Evolutionary conservation across 1,140 invertebrate genomes (phyloP), one percentile per base, ranked within the genome.

Genomic region (Macrobrachium nipponense): DNA sequence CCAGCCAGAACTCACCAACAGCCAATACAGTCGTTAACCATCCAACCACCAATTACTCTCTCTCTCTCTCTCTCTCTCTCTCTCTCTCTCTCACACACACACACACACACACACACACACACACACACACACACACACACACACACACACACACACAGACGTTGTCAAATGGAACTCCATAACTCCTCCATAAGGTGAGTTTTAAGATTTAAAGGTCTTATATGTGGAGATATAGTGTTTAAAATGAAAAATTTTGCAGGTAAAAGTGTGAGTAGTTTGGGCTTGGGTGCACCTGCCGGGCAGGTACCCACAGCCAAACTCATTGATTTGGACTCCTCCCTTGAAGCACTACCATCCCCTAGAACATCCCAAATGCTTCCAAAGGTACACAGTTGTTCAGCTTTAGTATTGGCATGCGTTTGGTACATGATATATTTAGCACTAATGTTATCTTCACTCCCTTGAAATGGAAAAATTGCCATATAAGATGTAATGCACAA

Each of bases 221-320:
- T n/a, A n/a, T n/a, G n/a, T n/a, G n/a, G n/a, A n/a, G n/a, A n/a
- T n/a, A n/a, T n/a, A n/a, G n/a, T n/a, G n/a, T 14, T 78, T 15
- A 15, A 18, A 43, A n/a, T 11, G 23, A 36, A 18, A 44, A 72
- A 8, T 17, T 66, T 86, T 80, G 44, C 84, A 86, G 84, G 66
- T 10, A 86, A 86, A 43, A 86, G 84, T 75, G 43, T 80, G 64
- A 86, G 84, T 27, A 86, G 78, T 36, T 62, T 86, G 78, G 84
- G 84, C 6, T 18, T 75, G 23, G 68, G 78, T 20, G 20, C 44
- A n/a, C 60, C 60, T 17, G 59, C 59, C 27, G 72, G 84, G 20
- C 84, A 86, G 66, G 84, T 86, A 3, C 84, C 84, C 11, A 86
- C 84, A 11, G 84, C 84, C n/a, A 86, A 86, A 58, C 84, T 86